Base-by-base conservation (phyloP, 2,113 vertebrate genomes). In the Phodopus roborovskii region DNA sequence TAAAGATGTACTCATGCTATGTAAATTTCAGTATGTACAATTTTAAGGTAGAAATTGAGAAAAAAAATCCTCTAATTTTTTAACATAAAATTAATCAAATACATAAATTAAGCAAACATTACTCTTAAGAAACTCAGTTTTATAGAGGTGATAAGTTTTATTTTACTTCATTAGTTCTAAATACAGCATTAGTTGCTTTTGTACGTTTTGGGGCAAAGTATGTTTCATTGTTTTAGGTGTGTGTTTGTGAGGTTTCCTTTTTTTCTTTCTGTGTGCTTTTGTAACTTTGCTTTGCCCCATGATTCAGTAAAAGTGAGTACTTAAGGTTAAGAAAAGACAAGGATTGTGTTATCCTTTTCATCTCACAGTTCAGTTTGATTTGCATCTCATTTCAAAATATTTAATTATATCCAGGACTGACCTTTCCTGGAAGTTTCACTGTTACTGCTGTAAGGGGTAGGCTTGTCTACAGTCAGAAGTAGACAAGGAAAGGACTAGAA, bases 311-410 rank as follows among this genome's bases (percentile, higher is more conserved):
- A 97, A 90, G 64, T 62, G 48, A 96, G 81, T 83, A n/a, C 24
- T 86, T 90, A 56, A 12, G 4, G 26, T 88, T 93, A 79, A 87
- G 45, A 71, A 88, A 81, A 93, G 20, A 93, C 77, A 85, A 82
- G 50, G 66, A 17, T 79, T 96, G 92, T 94, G n/a, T 94, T 91
- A 70, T 58, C 70, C 64, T 91, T 96, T 97, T 95, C 81, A 86
- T 58, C 90, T 94, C 48, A 87, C 4, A 7, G 24, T 96, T 19
- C 11, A 62, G 5, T 92, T 95, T 96, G 45, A 19, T 92, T 90
- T 90, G 60, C 7, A 26, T 82, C 39, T 88, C 9, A 2, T 88
- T 94, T 96, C 53, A 60, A 83, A 97, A 93, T 91, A 73, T 30
- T 82, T 90, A 6, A 91, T 92, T 91, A 74, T 85, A 92, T 36